Base-by-base conservation (phyloP, 2,113 vertebrate genomes). In the Murina feae region DNA sequence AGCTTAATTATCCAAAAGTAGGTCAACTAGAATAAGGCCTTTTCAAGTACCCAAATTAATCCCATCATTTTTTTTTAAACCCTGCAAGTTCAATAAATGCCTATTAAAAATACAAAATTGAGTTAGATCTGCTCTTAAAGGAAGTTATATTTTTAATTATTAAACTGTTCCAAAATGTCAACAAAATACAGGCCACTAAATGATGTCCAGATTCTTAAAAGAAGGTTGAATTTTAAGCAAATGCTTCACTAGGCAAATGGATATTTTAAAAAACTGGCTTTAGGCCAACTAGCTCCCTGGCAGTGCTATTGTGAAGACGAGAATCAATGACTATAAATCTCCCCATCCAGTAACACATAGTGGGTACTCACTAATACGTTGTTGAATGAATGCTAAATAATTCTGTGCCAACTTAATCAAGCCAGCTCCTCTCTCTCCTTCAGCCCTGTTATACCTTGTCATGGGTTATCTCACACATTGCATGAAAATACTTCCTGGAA, bases 31-130 rank as follows among this genome's bases (percentile, higher is more conserved):
- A 88, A 96, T 87, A 94, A 94, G 80, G 47, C 66, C 72, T 81
- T 90, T 95, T 95, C 91, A 91, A 97, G 66, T 71, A 76, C 23
- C 68, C 51, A 65, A 89, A 92, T 93, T 72, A 95, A 93, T 94
- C 66, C 47, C 16, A 65, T 49, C 17, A 20, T 90, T 93, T 44
- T 37, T n/a, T 71, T 66, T 20, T 25, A 76, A 93, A 79, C 4
- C 8, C 1, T 76, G 17, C 63, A 71, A 91, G 35, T 92, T 93
- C 32, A 93, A 87, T 69, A 89, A 95, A 51, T 87, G 28, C 55
- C 17, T 91, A 89, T 83, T 53, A 92, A 30, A 97, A 93, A 93
- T 47, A 83, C 23, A 37, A 93, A 97, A 94, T 89, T 83, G 49
- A 90, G 44, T 91, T 87, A 96, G 58, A n/a, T 60, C n/a, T 72